Evolutionary conservation across 2,113 vertebrate genomes (phyloP), one percentile per base, ranked within the genome.

Genomic region (Platanista minor): DNA sequence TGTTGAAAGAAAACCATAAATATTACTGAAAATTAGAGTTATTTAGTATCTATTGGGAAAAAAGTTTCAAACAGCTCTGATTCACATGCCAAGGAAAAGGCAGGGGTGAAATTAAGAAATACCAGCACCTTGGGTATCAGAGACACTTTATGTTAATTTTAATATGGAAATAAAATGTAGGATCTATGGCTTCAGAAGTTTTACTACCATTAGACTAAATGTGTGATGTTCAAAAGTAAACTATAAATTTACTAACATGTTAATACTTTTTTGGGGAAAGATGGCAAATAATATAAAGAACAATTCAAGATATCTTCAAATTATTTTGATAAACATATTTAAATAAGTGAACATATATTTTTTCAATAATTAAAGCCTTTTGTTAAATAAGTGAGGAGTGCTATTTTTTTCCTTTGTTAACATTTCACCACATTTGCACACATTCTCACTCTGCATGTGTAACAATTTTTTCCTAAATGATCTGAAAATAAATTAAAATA

Each of bases 401-500:
- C 15, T 29, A 69, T 43, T 64, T 52, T 62, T 78, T 71, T 66
- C 17, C 23, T 74, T 93, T 81, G 10, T 78, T 86, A 91, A 83
- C 3, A 64, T 49, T 91, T 93, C 82, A 14, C 9, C 82, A 67
- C 31, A 89, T 74, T 88, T 92, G 39, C 49, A 27, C 4, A 71
- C 39, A 10, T 10, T 85, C 54, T 72, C 29, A 67, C 49, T 43
- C 10, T 46, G 17, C 66, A 25, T 62, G 6, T 57, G 29, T 27
- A 25, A 54, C 1, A 41, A 23, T 21, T 87, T 77, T 81, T 62
- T 8, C 59, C 74, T 85, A 81, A 90, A 46, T 27, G 9, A 90
- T 21, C 15, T 81, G 27, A 94, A 96, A 97, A 94, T 62, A 74
- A 91, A 36, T 75, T 92, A 78, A 90, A 78, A 64, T 64, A 88